Evolutionary conservation across 2,797 vertebrate genomes (phyloP), one percentile per base, ranked within the genome.

Genomic region (Protosalanx chinensis): DNA sequence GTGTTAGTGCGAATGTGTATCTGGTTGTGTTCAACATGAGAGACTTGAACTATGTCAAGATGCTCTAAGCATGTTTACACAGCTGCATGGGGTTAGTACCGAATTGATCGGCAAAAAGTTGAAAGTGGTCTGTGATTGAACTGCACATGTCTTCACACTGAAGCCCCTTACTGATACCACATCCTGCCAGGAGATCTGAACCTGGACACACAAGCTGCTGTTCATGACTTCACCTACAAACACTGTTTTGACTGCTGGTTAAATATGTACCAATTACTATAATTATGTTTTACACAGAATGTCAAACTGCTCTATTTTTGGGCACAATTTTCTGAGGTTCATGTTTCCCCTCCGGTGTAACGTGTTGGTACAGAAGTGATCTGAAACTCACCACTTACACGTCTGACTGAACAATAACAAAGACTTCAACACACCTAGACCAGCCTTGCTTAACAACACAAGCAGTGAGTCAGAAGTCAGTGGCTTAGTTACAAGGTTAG

Each of bases 291-390:
- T 80, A 88, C 80, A 79, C 81, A 80, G 74, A 86, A 87, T 76
- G 86, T 88, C 82, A 90, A 83, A 88, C 86, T 87, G 82, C 84
- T 85, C 84, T 87, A 89, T 87, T 86, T 88, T 86, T 81, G 85
- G 84, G 69, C 68, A 73, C 75, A 72, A 81, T 88, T 87, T 88
- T 85, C 80, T 75, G 23, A 66, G 83, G 80, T 82, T 87, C 79
- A 82, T 64, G 84, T 84, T 82, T 60, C 16, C 15, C 16, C 68
- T 76, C 81, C 56, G 29, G 13, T 49, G 57, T 76, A 84, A 88
- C 88, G 86, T 83, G 86, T 85, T 83, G 83, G 81, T 70, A 75
- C 78, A 82, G 83, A 82, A 88, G 86, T 85, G 85, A 78, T 67
- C 78, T 83, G 88, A 88, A 89, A 89, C 80, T 87, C 88, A 90